These are phyloP conservation scores for western clawed frog (Xenopus tropicalis) DNA, from an alignment of 2,113 vertebrate genomes.

Conservation along the genomic window DNA sequence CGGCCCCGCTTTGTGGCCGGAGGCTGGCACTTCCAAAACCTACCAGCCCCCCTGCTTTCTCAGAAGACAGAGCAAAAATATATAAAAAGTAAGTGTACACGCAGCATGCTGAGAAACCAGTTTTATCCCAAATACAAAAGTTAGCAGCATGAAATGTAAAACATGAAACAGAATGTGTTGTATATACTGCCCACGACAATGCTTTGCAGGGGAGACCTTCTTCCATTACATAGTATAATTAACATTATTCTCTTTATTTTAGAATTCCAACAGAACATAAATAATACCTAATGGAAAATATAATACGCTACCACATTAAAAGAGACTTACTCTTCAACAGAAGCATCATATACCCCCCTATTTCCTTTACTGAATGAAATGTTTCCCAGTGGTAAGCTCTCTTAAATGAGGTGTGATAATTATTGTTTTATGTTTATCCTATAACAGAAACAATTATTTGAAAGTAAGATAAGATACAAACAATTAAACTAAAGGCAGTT, in stretches of 20 bases:
- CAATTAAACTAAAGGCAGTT: too few species aligned
- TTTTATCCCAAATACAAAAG: slow-evolving; percentile 7
- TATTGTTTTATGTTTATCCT: background rate
- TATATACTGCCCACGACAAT: background rate
- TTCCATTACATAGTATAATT: background rate
- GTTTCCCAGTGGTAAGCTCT: background rate
- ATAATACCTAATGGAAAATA: too few species aligned
- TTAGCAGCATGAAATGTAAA: background rate
- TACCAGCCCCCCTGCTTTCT: slow-evolving; percentile 41
- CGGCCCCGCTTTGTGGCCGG: slow-evolving; percentile 78
- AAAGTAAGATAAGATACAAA: too few species aligned
- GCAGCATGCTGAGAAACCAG: slow-evolving; percentile 11
- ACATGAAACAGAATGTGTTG: background rate
- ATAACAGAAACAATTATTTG: too few species aligned
- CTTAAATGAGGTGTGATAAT: background rate
- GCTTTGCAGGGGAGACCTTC: background rate
- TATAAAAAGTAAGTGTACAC: slow-evolving; percentile 23
- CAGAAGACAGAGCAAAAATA: slow-evolving; percentile 2
- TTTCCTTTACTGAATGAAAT: background rate
- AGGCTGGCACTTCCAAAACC: slow-evolving; percentile 66
- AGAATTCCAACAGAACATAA: background rate
- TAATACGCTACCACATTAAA: background rate
- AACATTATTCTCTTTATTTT: background rate
- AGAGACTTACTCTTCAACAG: background rate
- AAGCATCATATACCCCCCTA: background rate